Conservation (phyloP, 2,113 vertebrate species). For the Pangasianodon hypophthalmus region DNA sequence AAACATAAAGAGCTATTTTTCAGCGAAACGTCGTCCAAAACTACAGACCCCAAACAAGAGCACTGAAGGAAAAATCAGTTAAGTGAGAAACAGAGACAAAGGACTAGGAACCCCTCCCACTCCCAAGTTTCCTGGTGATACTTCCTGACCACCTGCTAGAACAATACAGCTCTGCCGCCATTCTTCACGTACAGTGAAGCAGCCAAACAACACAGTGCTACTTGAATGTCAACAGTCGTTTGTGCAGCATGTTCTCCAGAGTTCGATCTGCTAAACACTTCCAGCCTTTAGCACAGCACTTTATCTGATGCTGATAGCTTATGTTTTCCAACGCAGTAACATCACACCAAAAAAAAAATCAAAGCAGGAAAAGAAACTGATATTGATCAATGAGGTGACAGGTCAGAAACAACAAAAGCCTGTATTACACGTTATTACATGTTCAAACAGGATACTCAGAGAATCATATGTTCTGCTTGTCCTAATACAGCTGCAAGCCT, state of each 20-base stretch:
- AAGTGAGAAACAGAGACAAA: conserved; percentile 59
- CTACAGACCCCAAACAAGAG: conserved; percentile 4
- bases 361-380: background rate
- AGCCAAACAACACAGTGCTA: conserved; percentile 54
- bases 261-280: conserved; percentile 17
- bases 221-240: conserved; percentile 64
- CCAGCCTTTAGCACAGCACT: background rate
- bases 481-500: background rate
- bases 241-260: conserved; percentile 46
- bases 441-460: background rate
- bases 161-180: conserved; percentile 68
- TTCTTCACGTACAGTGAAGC: conserved; percentile 61
- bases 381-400: background rate
- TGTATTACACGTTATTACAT: background rate
- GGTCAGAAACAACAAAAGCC: background rate
- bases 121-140: conserved; percentile 69
- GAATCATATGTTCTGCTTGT: background rate
- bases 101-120: conserved; percentile 56
- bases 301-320: background rate
- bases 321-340: background rate
- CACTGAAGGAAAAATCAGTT: conserved; percentile 19
- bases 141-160: conserved; percentile 75
- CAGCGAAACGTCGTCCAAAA: background rate
- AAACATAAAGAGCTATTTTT: background rate
- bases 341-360: too few species aligned